These are phyloP conservation scores for Hydrochoerus hydrochaeris DNA, from an alignment of 2,113 vertebrate species.

Conservation along the genomic window DNA sequence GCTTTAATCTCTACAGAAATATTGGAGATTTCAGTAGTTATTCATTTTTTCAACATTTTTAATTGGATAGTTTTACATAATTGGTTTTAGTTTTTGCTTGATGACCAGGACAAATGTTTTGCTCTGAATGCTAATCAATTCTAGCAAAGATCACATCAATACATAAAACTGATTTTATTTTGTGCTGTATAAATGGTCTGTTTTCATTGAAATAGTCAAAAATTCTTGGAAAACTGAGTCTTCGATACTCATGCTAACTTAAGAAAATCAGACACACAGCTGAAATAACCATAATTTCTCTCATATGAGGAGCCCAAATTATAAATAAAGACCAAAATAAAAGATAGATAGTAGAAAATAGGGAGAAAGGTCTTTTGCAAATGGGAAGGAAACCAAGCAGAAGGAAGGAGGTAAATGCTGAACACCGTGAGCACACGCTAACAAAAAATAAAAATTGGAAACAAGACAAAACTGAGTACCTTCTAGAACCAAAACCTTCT, in stretches of 20 bases:
- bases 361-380: not conserved
- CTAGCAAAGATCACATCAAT: not conserved
- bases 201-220: constrained; percentile 22
- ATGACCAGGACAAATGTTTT: not conserved
- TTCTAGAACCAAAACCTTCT: not conserved
- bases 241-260: not conserved
- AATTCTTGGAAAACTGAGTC: not conserved
- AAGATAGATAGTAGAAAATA: not conserved
- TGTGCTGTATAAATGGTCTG: not conserved
- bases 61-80: not conserved
- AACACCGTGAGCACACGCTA: not conserved
- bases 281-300: not conserved
- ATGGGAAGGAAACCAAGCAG: no score
- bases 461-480: not conserved
- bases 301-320: not conserved
- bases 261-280: not conserved
- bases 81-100: not conserved
- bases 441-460: not conserved
- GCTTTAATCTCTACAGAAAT: not conserved
- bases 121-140: not conserved
- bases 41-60: not conserved
- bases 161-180: not conserved
- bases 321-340: not conserved
- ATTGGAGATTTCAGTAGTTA: not conserved
- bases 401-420: accelerated